A percentile compares a stretch with the other conserved stretches of the same genome.
Conservation (phyloP, 2,113 vertebrate species). For the Microcebus tavaratra region DNA sequence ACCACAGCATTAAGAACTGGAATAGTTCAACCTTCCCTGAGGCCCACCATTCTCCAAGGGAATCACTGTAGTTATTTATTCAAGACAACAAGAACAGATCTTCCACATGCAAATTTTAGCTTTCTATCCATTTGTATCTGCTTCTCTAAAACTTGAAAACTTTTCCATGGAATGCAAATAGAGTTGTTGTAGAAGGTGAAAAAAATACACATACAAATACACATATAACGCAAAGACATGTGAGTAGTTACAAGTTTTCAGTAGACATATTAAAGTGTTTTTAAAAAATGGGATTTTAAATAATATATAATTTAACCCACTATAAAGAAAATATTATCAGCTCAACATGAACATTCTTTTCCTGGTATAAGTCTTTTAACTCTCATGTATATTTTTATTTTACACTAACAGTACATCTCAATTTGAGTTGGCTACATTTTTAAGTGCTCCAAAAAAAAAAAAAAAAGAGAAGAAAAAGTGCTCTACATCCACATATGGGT, state of each 20-base stretch:
- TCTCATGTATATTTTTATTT: neutral
- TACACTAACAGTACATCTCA: neutral
- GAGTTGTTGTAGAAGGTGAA: neutral
- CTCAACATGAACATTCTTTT: neutral
- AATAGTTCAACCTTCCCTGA: neutral
- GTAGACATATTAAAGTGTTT: neutral
- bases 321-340: neutral
- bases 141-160: neutral
- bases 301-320: neutral
- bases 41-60: neutral
- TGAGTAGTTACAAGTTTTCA: neutral
- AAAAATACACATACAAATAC: neutral
- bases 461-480: too few relatives aligned
- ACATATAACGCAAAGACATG: neutral
- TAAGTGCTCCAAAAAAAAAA: neutral
- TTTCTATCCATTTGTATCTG: neutral
- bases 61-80: neutral
- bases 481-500: neutral
- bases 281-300: neutral
- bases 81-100: neutral
- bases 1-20: neutral
- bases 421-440: neutral
- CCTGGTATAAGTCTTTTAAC: neutral
- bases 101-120: neutral
- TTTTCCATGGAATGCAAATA: neutral